Evolutionary conservation across 1,140 invertebrate species (phyloP), one percentile per base, ranked within the genome.

Genomic region (Zaprionus africanus): DNA sequence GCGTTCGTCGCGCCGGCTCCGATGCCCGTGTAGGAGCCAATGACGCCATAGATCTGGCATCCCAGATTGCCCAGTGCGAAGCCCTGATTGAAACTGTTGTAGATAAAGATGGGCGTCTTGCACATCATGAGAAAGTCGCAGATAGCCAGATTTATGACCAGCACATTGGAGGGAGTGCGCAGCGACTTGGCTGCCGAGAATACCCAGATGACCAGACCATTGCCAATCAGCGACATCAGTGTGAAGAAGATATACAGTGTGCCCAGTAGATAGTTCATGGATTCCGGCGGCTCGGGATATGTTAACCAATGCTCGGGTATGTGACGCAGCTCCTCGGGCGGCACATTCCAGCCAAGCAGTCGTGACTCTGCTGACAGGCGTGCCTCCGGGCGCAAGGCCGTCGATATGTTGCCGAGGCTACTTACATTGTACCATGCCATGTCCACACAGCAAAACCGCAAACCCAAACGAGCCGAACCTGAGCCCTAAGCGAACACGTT

Each of bases 41-140:
- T 94, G 22, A 96, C 92, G 0, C 94, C 96, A 85, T 97, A 98
- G 66, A 97, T 95, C 81, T 97, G 96, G 90, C 97, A 98, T 3
- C 96, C 96, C 0, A 95, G 58, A 43, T 95, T 93, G 5, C 97
- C 97, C 1, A 94, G 85, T 1, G 96, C 96, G 75, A 96, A 97
- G 7, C 97, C 97, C 57, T 95, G 94, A 85, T 96, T 94, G 74
- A 97, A 96, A 2, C 96, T 97, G 90, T 98, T 97, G 68, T 92
- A 92, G 59, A 92, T 92, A 43, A 92, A 92, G 13, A 92, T 84
- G 0, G 97, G 97, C 1, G 97, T 95, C 93, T 97, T 98, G 15
- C 95, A 82, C 96, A 98, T 97, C 97, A 98, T 98, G n/a, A 97
- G 93, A 82, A 98, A 97, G 92, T 98, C 97, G 74, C 96, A 96